Evolutionary conservation across 2,888 invertebrate species (phyloP), one percentile per base, ranked within the genome.

Genomic region (Drosophila mettleri): DNA sequence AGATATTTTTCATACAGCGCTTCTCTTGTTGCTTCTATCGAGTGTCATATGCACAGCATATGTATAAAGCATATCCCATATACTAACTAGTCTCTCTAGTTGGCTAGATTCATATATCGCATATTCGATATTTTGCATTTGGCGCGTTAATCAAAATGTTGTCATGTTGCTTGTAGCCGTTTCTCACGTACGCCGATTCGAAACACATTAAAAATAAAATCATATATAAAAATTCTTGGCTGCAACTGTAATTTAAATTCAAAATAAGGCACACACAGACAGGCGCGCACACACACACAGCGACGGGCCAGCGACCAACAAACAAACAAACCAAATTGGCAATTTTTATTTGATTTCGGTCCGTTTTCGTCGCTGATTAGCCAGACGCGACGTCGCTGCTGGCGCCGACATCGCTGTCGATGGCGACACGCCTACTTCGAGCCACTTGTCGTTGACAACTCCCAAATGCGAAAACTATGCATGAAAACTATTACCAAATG

Each of bases 271-370:
- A 74, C 61, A 55, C 2, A 20, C 7, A 14, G 7, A 41, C 9
- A 9, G 29, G 7, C 9, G n/a, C 45, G 46, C 12, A 57, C 24
- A 57, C 45, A 16, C 31, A 38, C 43, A 39, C 38, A 53, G 38
- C 6, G 34, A 14, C 33, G 29, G 12, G 43, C 36, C 39, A 22
- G 22, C 14, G 48, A 9, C 18, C 38, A 66, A 58, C 67, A 76
- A 70, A 65, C 69, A 68, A 75, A 77, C 66, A 74, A 77, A 65
- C 73, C 76, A 72, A 77, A 77, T 86, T 84, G 81, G 77, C 74
- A 72, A 70, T 72, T 84, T 86, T 83, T 84, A 86, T 86, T 86
- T 81, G 81, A 79, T 84, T 86, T 81, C 65, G 81, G 81, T 36
- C 79, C 79, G 65, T 78, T 86, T 79, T 79, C 67, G 85, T 72